phyloP scores from a whole-genome alignment of 2,113 vertebrate genomes.

The Apodemus sylvaticus region DNA sequence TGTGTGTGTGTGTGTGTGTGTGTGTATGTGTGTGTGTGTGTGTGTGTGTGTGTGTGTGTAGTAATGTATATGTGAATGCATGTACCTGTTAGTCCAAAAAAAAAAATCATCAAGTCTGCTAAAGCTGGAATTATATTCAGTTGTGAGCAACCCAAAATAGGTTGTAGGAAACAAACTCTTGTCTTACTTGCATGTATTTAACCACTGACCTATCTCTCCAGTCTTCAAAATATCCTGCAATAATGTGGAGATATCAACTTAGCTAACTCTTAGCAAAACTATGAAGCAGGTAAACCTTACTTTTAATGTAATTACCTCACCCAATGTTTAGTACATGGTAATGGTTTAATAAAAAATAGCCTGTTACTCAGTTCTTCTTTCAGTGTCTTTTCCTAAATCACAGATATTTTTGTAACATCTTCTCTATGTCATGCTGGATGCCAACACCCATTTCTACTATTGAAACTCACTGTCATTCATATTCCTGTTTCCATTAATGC shows the following conservation, averaged over 20 bases:
- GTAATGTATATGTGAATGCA: not conserved
- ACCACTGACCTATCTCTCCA: too few species aligned
- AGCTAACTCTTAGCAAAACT: not conserved
- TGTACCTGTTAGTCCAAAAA: not conserved
- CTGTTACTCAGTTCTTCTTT: not conserved
- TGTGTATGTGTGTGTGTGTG: not conserved
- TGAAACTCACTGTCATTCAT: not conserved
- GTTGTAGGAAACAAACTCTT: not conserved
- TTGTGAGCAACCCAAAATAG: too few species aligned
- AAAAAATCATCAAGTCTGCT: not conserved
- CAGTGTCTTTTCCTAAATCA: not conserved
- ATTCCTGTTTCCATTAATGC: not conserved
- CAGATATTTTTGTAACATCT: not conserved
- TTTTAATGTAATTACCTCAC: not conserved
- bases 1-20: not conserved
- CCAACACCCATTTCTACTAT: not conserved
- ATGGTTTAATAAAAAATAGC: constrained; percentile 21
- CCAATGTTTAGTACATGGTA: not conserved
- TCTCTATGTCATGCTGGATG: not conserved
- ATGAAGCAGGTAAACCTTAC: not conserved
- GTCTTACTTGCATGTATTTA: not conserved
- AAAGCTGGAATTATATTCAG: not conserved
- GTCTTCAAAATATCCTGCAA: constrained; percentile 2
- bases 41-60: not conserved
- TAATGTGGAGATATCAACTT: not conserved